Evolutionary conservation across 1,140 invertebrate genomes (phyloP), one percentile per base, ranked within the genome.

Genomic region (Eurosta solidaginis): DNA sequence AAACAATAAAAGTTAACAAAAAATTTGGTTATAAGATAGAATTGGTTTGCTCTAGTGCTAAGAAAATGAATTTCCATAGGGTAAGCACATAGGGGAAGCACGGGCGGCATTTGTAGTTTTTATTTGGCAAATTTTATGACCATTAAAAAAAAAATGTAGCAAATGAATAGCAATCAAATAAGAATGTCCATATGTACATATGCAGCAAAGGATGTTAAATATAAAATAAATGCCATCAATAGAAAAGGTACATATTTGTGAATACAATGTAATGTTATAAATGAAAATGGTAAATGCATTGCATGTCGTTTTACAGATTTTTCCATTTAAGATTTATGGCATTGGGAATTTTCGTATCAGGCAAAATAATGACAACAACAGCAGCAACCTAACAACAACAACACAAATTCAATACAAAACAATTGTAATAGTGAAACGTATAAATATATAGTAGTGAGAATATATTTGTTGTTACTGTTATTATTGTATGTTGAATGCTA

Each of bases 221-320:
- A 49, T 17, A 49, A 49, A 52, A 6, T 52, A 6, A 52, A 52
- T 22, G 49, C 49, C n/a, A n/a, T n/a, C n/a, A 22, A 22, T 22
- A 25, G 9, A 52, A 52, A 52, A 7, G 17, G 22, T 68, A n/a
- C n/a, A n/a, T n/a, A 68, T 68, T 36, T 68, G 40, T 20, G 59
- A 20, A n/a, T 68, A 40, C 33, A 22, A 36, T 40, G 59, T 68
- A 68, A n/a, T 68, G 59, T 68, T 40, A 68, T 68, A 68, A 68
- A 68, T 68, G 59, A 36, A 68, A 68, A 68, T 40, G 59, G 59
- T 33, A 68, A 47, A 68, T 36, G 59, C 59, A 40, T 68, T 36
- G n/a, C 59, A 68, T 68, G 59, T 68, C 59, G n/a, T 68, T 68
- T 68, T 40, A 68, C 29, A 68, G 59, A 68, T 68, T 68, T n/a